Conservation (phyloP, 2,797 vertebrate genomes). For the Propithecus perrieri region DNA sequence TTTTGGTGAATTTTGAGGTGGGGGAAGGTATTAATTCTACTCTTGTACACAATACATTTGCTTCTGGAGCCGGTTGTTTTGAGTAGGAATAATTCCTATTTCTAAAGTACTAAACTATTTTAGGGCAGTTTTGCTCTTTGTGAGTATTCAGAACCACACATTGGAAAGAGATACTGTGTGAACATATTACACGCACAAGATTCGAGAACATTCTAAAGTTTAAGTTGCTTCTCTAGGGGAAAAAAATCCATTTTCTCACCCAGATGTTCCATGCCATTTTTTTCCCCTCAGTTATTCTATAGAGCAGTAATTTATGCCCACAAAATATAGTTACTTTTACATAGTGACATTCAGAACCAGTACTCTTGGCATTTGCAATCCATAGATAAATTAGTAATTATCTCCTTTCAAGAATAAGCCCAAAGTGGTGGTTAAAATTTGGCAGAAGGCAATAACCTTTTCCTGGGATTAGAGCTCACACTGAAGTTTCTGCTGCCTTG, state of each 20-base stretch:
- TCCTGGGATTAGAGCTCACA: background rate
- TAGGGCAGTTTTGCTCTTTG: background rate
- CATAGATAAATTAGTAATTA: background rate
- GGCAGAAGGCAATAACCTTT: background rate
- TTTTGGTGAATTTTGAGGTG: background rate
- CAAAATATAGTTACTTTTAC: background rate
- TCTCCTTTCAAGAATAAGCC: background rate
- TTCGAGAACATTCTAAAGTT: background rate
- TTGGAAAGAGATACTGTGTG: background rate
- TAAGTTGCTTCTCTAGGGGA: background rate
- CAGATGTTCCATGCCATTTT: background rate
- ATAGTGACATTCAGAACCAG: background rate
- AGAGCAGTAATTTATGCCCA: background rate
- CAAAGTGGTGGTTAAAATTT: background rate
- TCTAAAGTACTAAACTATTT: background rate
- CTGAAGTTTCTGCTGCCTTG: background rate
- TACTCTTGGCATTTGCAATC: background rate
- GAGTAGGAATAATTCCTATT: background rate
- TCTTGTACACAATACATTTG: background rate
- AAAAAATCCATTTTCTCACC: background rate
- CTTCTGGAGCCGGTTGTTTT: background rate
- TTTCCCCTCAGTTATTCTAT: background rate
- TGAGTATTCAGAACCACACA: background rate
- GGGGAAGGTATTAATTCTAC: background rate
- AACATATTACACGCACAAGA: background rate